These are phyloP conservation scores for Caranx melampygus DNA, from an alignment of 2,113 vertebrate genomes.

Conservation along the genomic window DNA sequence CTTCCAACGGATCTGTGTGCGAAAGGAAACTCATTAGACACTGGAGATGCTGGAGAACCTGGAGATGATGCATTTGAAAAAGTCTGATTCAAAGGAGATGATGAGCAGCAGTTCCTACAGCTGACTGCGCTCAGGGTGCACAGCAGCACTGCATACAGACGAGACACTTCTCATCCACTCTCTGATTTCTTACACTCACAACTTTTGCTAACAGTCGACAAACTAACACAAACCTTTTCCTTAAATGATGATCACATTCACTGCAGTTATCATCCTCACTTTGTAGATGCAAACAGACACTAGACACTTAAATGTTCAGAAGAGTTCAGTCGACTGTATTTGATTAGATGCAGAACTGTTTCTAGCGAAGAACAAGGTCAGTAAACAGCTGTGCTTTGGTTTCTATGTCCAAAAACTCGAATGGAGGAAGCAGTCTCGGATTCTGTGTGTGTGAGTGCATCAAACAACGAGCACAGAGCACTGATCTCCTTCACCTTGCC, in stretches of 20 bases:
- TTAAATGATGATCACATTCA: not conserved
- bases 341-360: too few relatives aligned
- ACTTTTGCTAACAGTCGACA: too few relatives aligned
- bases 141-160: constrained; percentile 3
- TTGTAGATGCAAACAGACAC: too few relatives aligned
- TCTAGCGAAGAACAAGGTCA: too few relatives aligned
- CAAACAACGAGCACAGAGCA: not conserved
- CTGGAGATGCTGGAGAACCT: not conserved
- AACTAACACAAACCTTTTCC: not conserved
- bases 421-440: not conserved
- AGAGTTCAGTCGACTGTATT: too few relatives aligned
- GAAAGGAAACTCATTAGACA: not conserved
- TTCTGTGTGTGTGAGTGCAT: too few relatives aligned
- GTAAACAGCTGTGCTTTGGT: too few relatives aligned
- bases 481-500: constrained; percentile 88
- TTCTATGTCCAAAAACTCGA: too few relatives aligned
- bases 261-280: too few relatives aligned
- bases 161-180: not conserved
- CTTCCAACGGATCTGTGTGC: constrained; percentile 94
- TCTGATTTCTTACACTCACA: not conserved
- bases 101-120: not conserved
- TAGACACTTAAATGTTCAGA: too few relatives aligned
- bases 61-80: not conserved
- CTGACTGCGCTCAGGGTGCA: not conserved
- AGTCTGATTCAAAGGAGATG: not conserved